phyloP scores from a whole-genome alignment of 2,888 invertebrate genomes.

The Sminthurinus aureus region DNA sequence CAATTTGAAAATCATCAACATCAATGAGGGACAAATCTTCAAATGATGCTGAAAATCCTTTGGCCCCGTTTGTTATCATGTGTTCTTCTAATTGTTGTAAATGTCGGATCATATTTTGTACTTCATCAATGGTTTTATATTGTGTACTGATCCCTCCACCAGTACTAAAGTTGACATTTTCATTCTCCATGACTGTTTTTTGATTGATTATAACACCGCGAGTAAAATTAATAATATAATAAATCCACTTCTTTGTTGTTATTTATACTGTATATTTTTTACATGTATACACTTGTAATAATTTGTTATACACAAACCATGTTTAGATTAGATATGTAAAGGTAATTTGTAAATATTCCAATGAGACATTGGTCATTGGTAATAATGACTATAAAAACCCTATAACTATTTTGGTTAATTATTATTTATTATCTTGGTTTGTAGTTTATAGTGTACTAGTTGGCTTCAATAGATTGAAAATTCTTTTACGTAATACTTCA shows the following conservation, averaged over 20 bases:
- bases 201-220: no score
- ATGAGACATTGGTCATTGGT: no score
- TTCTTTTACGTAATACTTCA: no score
- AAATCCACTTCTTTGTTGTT: background rate
- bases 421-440: no score
- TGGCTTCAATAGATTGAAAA: no score
- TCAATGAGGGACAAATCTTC: conserved; percentile 37
- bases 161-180: conserved; percentile 1
- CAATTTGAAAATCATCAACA: conserved; percentile 26
- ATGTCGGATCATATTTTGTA: conserved; percentile 39
- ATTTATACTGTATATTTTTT: background rate
- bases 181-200: conserved; percentile 29
- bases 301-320: no score
- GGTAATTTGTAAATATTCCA: no score
- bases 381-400: no score
- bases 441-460: no score
- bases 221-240: conserved; percentile 3
- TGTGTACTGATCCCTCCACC: conserved; percentile 20
- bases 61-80: conserved; percentile 12
- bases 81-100: conserved; percentile 35
- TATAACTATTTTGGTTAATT: no score
- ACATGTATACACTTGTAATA: background rate
- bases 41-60: conserved; percentile 25
- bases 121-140: conserved; percentile 37
- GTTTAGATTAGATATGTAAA: no score